Evolutionary conservation across 2,888 invertebrate species (phyloP).

Genomic region (Phragmatobia fuliginosa): DNA sequence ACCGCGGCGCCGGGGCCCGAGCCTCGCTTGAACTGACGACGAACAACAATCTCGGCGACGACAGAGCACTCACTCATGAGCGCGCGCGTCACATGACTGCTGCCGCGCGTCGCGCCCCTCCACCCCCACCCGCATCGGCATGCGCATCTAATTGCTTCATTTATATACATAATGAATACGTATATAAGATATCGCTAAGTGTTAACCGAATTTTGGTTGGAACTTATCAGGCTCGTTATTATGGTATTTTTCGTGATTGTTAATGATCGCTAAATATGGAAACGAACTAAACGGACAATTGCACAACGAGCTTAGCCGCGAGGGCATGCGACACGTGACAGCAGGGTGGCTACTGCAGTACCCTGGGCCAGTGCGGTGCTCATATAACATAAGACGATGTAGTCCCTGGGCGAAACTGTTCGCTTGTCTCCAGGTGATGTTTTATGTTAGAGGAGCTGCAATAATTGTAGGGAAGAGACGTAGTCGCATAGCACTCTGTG

Average conservation of each 20-base stretch:
- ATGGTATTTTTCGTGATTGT: neutral
- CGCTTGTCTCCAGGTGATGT: no score
- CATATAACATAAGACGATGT: neutral
- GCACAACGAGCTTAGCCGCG: neutral
- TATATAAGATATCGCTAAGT: neutral
- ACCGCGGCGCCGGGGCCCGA: neutral
- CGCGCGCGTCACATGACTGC: slow-evolving; percentile 5
- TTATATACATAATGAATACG: neutral
- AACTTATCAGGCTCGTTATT: neutral
- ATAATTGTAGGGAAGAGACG: neutral
- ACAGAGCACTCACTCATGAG: slow-evolving; percentile 1
- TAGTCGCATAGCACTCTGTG: neutral
- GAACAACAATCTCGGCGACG: neutral
- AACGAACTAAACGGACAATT: neutral
- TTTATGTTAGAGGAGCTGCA: no score
- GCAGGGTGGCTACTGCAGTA: neutral
- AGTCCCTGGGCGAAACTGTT: neutral
- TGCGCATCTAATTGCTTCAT: slow-evolving; percentile 2
- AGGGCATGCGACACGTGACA: neutral
- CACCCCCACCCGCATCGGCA: neutral
- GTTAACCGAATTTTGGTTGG: neutral
- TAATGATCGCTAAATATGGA: neutral
- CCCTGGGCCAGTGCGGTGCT: neutral
- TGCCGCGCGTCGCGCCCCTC: neutral
- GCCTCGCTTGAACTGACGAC: neutral